A percentile compares a stretch with the other conserved stretches of the same genome.
Conservation (phyloP, 1,140 invertebrate species). For the Manduca sexta region DNA sequence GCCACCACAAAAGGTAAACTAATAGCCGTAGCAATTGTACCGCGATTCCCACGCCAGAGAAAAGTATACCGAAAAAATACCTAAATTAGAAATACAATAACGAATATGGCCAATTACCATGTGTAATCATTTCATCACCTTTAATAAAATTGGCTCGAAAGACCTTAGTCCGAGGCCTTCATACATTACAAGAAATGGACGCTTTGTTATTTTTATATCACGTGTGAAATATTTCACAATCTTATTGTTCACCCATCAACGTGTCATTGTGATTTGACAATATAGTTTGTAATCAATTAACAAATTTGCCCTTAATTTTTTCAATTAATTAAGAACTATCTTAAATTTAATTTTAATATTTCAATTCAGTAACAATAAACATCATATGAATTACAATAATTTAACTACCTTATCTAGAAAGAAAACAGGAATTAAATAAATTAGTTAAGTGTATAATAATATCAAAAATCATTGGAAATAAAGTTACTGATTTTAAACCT, state of each 20-base stretch:
- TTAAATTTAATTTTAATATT: too few relatives aligned
- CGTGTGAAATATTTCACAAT: slow-evolving; percentile 16
- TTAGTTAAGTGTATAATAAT: too few relatives aligned
- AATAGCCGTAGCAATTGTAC: neutral
- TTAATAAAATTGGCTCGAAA: slow-evolving; percentile 18
- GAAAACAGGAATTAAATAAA: too few relatives aligned
- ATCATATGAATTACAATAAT: too few relatives aligned
- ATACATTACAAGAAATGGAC: slow-evolving; percentile 8
- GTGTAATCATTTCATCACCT: slow-evolving; percentile 22
- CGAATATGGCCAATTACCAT: slow-evolving; percentile 18
- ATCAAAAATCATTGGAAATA: too few relatives aligned
- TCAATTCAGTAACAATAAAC: too few relatives aligned
- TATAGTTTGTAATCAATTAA: too few relatives aligned
- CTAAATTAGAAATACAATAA: slow-evolving; percentile 14
- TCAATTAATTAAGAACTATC: too few relatives aligned
- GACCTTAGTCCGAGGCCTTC: slow-evolving; percentile 19
- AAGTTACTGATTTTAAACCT: too few relatives aligned
- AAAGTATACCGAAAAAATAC: slow-evolving; percentile 12
- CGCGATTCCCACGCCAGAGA: slow-evolving; percentile 14
- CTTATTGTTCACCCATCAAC: slow-evolving; percentile 8
- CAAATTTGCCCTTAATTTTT: too few relatives aligned
- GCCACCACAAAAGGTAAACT: slow-evolving; percentile 1
- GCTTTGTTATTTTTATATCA: slow-evolving; percentile 19
- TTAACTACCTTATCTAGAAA: too few relatives aligned
- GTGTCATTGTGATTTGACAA: neutral